These are phyloP conservation scores for Neoitamus cyanurus DNA, from an alignment of 2,888 invertebrate species.

Conservation along the genomic window DNA sequence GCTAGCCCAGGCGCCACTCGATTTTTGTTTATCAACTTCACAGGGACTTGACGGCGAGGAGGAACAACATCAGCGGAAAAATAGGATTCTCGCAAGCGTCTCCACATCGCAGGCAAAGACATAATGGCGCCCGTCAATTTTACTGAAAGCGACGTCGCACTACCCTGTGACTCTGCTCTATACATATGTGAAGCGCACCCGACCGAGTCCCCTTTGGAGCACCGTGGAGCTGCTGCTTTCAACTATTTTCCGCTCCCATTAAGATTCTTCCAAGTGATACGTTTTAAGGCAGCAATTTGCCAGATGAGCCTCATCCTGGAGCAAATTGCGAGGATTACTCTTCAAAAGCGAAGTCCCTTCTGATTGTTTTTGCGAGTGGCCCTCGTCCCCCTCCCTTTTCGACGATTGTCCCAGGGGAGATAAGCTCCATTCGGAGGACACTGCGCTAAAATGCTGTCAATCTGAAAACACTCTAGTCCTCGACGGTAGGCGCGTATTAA, in stretches of 20 bases:
- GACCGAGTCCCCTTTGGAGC: neutral
- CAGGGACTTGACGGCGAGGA: neutral
- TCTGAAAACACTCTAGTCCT: neutral
- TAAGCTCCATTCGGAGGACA: neutral
- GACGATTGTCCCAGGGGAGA: neutral
- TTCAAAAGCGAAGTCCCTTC: slow-evolving; percentile 24
- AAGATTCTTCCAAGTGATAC: slow-evolving; percentile 40
- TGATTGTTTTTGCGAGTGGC: slow-evolving; percentile 22
- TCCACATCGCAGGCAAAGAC: slow-evolving; percentile 20
- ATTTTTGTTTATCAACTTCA: neutral
- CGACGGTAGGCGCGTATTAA: neutral
- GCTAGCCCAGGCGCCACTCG: neutral
- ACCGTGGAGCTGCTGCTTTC: neutral
- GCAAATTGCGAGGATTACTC: slow-evolving; percentile 29
- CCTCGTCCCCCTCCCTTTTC: neutral
- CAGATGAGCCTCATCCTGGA: slow-evolving; percentile 21
- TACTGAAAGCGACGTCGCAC: slow-evolving; percentile 22
- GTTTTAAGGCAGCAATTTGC: slow-evolving; percentile 34
- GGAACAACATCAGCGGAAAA: neutral
- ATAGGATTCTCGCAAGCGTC: neutral
- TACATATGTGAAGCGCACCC: neutral
- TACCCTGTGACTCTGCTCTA: neutral
- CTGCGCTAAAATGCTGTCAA: neutral
- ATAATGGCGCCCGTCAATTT: slow-evolving; percentile 44
- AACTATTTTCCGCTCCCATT: slow-evolving; percentile 41